These are phyloP conservation scores for Acrocephalus scirpaceus DNA, from an alignment of 2,797 vertebrate species.

Conservation along the genomic window DNA sequence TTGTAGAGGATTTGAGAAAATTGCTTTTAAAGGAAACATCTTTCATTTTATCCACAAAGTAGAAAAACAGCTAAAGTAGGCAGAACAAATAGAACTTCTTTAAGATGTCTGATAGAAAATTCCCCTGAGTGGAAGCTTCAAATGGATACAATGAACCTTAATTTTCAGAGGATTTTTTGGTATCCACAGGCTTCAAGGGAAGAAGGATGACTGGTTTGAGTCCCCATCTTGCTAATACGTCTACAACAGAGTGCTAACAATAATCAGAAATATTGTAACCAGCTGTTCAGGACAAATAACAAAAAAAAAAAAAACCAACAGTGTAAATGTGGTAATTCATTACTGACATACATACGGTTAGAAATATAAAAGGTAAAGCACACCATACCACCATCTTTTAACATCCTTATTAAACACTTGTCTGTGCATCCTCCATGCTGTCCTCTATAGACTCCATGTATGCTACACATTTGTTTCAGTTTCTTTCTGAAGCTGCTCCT, in stretches of 20 bases:
- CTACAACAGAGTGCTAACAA: background rate
- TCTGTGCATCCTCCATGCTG: background rate
- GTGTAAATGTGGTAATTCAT: background rate
- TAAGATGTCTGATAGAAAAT: conserved; percentile 68
- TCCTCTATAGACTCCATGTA: background rate
- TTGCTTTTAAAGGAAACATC: conserved; percentile 58
- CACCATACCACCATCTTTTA: background rate
- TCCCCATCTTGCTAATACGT: background rate
- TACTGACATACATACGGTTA: background rate
- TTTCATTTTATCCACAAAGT: conserved; percentile 72
- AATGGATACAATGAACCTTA: conserved; percentile 65
- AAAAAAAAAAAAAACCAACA: background rate
- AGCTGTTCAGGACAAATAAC: background rate
- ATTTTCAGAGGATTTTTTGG: conserved; percentile 41
- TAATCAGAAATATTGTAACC: background rate
- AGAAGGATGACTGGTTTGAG: background rate
- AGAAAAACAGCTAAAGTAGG: conserved; percentile 70
- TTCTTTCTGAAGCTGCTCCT: background rate
- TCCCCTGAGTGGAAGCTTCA: conserved; percentile 55
- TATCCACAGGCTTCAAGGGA: conserved; percentile 25
- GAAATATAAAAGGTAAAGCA: background rate
- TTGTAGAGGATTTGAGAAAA: conserved; percentile 70
- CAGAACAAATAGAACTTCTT: conserved; percentile 76
- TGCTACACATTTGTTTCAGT: background rate
- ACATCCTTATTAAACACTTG: background rate